Base-by-base conservation (phyloP, 2,888 invertebrate genomes). In the Adelognathus sp. region DNA sequence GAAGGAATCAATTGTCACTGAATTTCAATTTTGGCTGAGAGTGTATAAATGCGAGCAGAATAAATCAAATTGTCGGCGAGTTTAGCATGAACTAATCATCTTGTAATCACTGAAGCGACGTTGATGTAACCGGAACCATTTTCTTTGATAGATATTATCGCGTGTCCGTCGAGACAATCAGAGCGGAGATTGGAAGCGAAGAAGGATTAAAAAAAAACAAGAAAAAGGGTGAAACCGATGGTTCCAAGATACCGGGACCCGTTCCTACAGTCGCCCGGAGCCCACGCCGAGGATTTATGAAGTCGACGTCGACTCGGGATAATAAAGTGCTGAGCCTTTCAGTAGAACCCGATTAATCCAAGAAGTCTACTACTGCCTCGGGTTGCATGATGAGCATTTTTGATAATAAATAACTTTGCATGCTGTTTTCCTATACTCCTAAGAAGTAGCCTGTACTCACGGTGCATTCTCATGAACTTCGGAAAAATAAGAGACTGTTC, bases 321-420 rank as follows among this genome's bases (percentile, higher is more conserved):
- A 61, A 70, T 70, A 60, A 60, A 60, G 33, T n/a, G 70, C 18
- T 27, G 60, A 70, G 60, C 27, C 27, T 61, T 60, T 27, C 27
- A 29, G 16, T 16, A 18, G n/a, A 52, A 60, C 11, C 29, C 7
- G 60, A 70, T 70, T 61, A 61, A 70, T 61, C 29, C 52, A 14
- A 24, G 24, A 14, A 24, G 50, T 41, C 18, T n/a, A 14, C 31
- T 21, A 11, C 5, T 7, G 16, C n/a, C 14, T 31, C 33, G 21
- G 33, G 1, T 3, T 31, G 14, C 7, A 1, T n/a, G 18, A 31
- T 31, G 21, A 36, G 3, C n/a, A 0, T 11, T n/a, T 14, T 50
- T 11, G n/a, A n/a, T n/a, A 9, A 7, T 50, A n/a, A 7, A 3
- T 14, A 33, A 24, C 16, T 18, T 41, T 41, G n/a, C 21, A 16